phyloP scores from a whole-genome alignment of 1,140 invertebrate genomes.

The Venturia canescens region DNA sequence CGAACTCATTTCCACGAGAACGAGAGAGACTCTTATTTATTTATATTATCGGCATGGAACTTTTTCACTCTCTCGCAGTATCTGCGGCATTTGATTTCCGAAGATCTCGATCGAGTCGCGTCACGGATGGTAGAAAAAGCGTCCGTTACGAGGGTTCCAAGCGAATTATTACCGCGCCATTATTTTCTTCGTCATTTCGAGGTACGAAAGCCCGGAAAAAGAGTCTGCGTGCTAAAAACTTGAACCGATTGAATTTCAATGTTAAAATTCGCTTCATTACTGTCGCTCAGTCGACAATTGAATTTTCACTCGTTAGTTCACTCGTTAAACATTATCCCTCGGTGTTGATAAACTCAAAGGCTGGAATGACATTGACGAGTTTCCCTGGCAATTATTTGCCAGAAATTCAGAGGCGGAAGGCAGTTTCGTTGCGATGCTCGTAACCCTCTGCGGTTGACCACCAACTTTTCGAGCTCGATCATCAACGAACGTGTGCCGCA shows the following conservation, averaged over 20 bases:
- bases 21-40: conserved; percentile 22
- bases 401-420: not conserved
- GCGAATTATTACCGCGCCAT: not conserved
- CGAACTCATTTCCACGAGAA: not conserved
- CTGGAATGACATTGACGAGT: not conserved
- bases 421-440: not conserved
- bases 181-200: not conserved
- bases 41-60: conserved; percentile 8
- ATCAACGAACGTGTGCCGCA: not conserved
- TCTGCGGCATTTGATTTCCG: not conserved
- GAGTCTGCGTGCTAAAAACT: too few relatives aligned
- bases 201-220: too few relatives aligned
- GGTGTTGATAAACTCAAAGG: not conserved
- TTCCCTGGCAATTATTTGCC: not conserved
- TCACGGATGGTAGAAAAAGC: not conserved
- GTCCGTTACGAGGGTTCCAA: not conserved
- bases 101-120: not conserved
- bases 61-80: not conserved
- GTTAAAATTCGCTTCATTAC: too few relatives aligned
- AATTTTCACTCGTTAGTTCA: too few relatives aligned
- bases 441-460: not conserved
- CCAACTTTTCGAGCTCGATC: not conserved
- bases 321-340: too few relatives aligned
- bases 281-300: too few relatives aligned
- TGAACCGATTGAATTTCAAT: too few relatives aligned